Base-by-base conservation (phyloP, 2,797 vertebrate genomes). In the Chiroxiphia lanceolata region DNA sequence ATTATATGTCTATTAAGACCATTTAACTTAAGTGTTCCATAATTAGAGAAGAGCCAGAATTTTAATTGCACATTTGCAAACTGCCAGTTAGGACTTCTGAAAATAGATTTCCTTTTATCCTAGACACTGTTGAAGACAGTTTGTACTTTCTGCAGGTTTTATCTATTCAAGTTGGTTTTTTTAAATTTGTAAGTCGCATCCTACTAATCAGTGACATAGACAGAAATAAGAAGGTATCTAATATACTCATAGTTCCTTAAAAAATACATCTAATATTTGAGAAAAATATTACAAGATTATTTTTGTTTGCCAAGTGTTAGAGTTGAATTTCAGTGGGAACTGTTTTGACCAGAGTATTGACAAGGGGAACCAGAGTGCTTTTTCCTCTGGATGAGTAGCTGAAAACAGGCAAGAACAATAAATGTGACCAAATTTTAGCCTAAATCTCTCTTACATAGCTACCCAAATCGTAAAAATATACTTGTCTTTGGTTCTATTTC, bases 61-160 rank as follows among this genome's bases (percentile, higher is more conserved):
- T 98, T 97, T 98, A 98, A 98, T 96, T 97, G 96, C 97, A 97
- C 93, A 95, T 98, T 98, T 97, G 87, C 95, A 98, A 97, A 98
- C 93, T 97, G 94, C 78, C 97, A 94, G 59, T 79, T 97, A 72
- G 51, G 69, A 95, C 95, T 97, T 93, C 83, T 94, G 93, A 97
- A 97, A 94, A 97, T 42, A 87, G 22, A 15, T 89, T 76, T 96
- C 72, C 72, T 95, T 97, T 96, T 95, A 91, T 68, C 40, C 45
- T 63, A 70, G 16, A 2, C 14, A 65, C 31, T 56, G 18, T 5
- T 29, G n/a, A 63, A 59, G 5, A 64, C n/a, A 69, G 6, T 77
- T 69, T 85, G 3, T 13, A 33, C 8, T 91, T 56, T 72, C 25
- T 91, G 9, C 4, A 80, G 15, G 4, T 59, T 81, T 86, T 53